These are phyloP conservation scores for Athalia circularis DNA, from an alignment of 2,888 invertebrate species.

Conservation along the genomic window DNA sequence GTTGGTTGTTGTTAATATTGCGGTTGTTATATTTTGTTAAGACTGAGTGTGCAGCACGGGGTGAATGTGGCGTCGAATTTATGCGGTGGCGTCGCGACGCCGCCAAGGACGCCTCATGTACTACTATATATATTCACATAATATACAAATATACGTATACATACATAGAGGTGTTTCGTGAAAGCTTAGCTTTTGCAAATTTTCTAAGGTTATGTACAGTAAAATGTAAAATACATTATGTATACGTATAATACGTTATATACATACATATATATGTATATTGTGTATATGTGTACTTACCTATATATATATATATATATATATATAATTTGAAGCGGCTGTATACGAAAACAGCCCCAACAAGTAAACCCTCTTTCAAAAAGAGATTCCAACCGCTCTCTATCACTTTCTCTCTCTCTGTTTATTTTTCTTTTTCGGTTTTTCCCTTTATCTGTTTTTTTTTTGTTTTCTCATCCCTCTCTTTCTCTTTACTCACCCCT, in stretches of 20 bases:
- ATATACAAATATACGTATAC: background rate
- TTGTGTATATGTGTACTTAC: too few relatives aligned
- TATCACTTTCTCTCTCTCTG: conserved; percentile 14
- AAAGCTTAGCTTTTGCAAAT: conserved; percentile 27
- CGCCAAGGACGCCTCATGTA: too few relatives aligned
- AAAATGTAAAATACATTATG: conserved; percentile 4
- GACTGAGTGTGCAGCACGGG: too few relatives aligned
- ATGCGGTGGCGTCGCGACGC: too few relatives aligned
- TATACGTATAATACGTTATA: background rate
- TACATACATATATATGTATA: background rate
- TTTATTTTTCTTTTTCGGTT: conserved; percentile 26
- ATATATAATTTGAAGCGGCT: conserved; percentile 18
- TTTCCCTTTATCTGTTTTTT: conserved; percentile 6
- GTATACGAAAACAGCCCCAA: conserved; percentile 40
- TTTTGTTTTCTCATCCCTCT: background rate
- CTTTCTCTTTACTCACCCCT: background rate
- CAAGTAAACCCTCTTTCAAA: conserved; percentile 37
- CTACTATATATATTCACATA: too few relatives aligned
- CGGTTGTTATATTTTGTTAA: too few relatives aligned
- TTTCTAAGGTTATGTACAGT: conserved; percentile 1
- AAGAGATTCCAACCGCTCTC: conserved; percentile 9
- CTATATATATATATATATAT: background rate
- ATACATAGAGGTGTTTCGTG: background rate
- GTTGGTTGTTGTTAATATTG: too few relatives aligned
- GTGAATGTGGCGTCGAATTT: too few relatives aligned